Percentiles rank a stretch among this genome's conserved stretches.
These are phyloP conservation scores for Peromyscus nudipes DNA, from an alignment of 2,797 vertebrate genomes.

Conservation along the genomic window DNA sequence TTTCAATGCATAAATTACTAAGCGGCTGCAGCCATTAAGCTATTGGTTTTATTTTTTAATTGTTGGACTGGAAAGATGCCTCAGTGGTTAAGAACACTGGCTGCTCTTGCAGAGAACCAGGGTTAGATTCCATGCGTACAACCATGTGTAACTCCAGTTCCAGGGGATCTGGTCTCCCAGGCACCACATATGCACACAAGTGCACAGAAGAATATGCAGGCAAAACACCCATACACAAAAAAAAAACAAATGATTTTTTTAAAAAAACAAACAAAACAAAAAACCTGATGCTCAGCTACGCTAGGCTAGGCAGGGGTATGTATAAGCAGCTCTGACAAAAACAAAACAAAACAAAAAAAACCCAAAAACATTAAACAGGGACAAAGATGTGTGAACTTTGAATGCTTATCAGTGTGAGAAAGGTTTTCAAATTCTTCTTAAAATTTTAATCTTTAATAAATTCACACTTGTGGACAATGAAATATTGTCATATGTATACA, in stretches of 20 bases:
- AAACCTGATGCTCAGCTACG: background rate
- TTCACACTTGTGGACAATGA: background rate
- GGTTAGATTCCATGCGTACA: no score
- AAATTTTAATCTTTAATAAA: background rate
- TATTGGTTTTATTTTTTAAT: background rate
- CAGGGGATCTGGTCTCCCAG: background rate
- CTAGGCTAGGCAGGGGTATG: background rate
- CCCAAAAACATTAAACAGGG: background rate
- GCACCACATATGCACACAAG: no score
- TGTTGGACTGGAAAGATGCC: background rate
- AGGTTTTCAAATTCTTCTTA: background rate
- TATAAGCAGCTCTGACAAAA: background rate
- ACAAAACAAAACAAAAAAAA: no score
- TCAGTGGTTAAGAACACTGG: background rate
- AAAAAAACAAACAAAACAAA: background rate
- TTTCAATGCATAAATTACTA: slow-evolving; percentile 19
- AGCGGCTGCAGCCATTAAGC: slow-evolving; percentile 60
- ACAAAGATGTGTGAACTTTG: background rate
- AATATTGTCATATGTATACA: background rate
- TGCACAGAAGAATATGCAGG: background rate
- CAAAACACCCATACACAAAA: background rate
- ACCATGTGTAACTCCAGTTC: background rate
- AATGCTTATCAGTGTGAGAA: background rate
- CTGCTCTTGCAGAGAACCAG: background rate
- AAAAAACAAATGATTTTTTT: background rate